phyloP scores from a whole-genome alignment of 2,113 vertebrate species.

The Hipposideros armiger region DNA sequence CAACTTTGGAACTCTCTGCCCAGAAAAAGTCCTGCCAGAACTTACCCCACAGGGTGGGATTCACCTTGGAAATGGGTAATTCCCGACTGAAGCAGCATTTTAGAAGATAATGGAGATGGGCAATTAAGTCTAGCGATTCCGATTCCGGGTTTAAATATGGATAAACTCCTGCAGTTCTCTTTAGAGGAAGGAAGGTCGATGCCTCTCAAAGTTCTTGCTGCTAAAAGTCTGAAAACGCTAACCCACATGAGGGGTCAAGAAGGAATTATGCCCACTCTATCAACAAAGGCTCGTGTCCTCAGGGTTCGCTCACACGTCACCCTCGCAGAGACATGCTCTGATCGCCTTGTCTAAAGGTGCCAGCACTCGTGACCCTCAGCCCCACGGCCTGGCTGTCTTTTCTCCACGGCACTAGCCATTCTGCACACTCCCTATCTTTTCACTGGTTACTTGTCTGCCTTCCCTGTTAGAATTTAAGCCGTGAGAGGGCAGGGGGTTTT shows the following conservation, averaged over 20 bases:
- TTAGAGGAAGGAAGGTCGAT: not conserved
- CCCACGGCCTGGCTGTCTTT: rapidly evolving
- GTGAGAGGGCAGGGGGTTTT: not conserved
- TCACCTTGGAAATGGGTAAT: slow-evolving; percentile 72
- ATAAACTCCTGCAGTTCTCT: not conserved
- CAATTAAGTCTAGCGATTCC: not conserved
- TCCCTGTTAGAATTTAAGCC: not conserved
- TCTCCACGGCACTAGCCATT: not conserved
- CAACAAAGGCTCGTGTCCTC: not conserved
- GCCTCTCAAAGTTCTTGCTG: not conserved
- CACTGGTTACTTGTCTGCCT: not conserved
- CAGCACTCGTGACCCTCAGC: rapidly evolving
- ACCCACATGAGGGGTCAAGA: not conserved
- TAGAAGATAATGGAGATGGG: slow-evolving; percentile 31
- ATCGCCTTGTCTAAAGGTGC: not conserved
- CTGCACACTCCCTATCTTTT: rapidly evolving
- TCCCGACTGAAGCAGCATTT: not conserved
- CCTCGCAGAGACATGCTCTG: too few relatives aligned
- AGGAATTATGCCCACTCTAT: not conserved
- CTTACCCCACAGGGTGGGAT: slow-evolving; percentile 55
- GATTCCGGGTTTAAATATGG: not conserved
- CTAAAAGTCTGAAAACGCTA: not conserved
- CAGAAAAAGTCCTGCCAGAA: slow-evolving; percentile 75
- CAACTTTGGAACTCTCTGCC: slow-evolving; percentile 71
- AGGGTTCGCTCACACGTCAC: not conserved